Conservation (phyloP, 1,140 invertebrate species). For the Drosophila saltans region DNA sequence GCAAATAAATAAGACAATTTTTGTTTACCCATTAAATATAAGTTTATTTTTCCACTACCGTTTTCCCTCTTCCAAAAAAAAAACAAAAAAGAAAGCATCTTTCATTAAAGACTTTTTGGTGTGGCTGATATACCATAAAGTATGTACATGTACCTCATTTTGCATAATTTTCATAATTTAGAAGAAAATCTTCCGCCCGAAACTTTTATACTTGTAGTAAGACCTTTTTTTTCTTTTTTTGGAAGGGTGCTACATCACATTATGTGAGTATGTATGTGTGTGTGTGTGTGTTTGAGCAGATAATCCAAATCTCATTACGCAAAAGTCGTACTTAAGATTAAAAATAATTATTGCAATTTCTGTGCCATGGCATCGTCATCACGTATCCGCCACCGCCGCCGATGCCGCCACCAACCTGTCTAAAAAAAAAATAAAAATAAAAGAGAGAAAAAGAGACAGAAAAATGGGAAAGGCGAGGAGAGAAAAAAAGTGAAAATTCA, state of each 20-base stretch:
- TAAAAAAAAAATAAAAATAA: no score
- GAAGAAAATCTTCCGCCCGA: background rate
- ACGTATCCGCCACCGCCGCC: slow-evolving; percentile 51
- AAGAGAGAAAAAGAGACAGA: background rate
- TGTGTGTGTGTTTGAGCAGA: slow-evolving; percentile 47
- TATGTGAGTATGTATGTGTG: slow-evolving; percentile 13
- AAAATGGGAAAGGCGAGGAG: background rate
- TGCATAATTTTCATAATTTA: slow-evolving; percentile 39
- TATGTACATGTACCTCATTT: slow-evolving; percentile 4
- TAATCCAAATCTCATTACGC: slow-evolving; percentile 81
- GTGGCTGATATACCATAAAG: background rate
- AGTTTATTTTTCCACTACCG: no score
- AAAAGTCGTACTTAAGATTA: slow-evolving; percentile 81
- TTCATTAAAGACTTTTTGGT: slow-evolving; percentile 35
- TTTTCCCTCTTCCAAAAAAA: background rate
- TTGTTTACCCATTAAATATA: no score
- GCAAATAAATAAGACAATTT: no score
- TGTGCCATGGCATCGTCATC: slow-evolving; percentile 66
- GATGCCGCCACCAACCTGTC: slow-evolving; percentile 23
- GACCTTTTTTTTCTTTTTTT: background rate
- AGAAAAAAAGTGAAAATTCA: slow-evolving; percentile 78
- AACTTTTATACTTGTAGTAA: slow-evolving; percentile 8
- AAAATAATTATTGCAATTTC: slow-evolving; percentile 82
- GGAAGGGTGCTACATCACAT: slow-evolving; percentile 13
- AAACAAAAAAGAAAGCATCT: background rate